phyloP scores from a whole-genome alignment of 2,888 invertebrate genomes.

The Scaptomyza tumidula region DNA sequence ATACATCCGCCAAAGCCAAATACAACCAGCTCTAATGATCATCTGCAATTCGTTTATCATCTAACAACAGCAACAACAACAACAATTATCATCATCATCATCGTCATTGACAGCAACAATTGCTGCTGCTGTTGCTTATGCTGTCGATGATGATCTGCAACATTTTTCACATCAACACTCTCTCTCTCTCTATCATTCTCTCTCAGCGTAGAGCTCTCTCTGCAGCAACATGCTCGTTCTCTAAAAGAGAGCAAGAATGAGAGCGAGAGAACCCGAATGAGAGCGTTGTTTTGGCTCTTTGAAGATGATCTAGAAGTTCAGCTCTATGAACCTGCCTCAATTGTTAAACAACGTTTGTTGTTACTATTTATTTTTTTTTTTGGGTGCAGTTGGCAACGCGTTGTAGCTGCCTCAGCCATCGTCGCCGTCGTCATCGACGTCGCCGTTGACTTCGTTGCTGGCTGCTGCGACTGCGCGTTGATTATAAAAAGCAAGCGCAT shows the following conservation, averaged over 20 bases:
- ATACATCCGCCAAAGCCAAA: constrained; percentile 64
- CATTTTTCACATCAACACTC: constrained; percentile 68
- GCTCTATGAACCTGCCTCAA: constrained; percentile 71
- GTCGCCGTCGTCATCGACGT: constrained; percentile 25
- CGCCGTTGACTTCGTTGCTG: constrained; percentile 17
- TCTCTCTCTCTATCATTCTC: constrained; percentile 15
- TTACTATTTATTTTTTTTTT: constrained; percentile 30
- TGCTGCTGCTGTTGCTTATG: constrained; percentile 25
- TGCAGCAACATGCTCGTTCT: constrained; percentile 39
- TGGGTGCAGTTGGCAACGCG: constrained; percentile 75
- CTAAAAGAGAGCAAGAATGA: constrained; percentile 23
- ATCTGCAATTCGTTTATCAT: constrained; percentile 45
- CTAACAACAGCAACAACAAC: not conserved
- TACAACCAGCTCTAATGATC: constrained; percentile 47
- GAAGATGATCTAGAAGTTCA: constrained; percentile 81
- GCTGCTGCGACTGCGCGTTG: constrained; percentile 62
- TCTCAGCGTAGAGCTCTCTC: constrained; percentile 8
- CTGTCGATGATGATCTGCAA: constrained; percentile 68
- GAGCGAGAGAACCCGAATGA: constrained; percentile 14
- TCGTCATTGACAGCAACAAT: constrained; percentile 26
- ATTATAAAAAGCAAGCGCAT: constrained; percentile 81
- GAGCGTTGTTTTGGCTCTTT: constrained; percentile 29
- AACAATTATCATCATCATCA: constrained; percentile 23
- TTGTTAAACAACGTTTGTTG: constrained; percentile 37
- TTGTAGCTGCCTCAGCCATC: constrained; percentile 17